These are phyloP conservation scores for Acleris cristana DNA, from an alignment of 2,888 invertebrate species.

Conservation along the genomic window DNA sequence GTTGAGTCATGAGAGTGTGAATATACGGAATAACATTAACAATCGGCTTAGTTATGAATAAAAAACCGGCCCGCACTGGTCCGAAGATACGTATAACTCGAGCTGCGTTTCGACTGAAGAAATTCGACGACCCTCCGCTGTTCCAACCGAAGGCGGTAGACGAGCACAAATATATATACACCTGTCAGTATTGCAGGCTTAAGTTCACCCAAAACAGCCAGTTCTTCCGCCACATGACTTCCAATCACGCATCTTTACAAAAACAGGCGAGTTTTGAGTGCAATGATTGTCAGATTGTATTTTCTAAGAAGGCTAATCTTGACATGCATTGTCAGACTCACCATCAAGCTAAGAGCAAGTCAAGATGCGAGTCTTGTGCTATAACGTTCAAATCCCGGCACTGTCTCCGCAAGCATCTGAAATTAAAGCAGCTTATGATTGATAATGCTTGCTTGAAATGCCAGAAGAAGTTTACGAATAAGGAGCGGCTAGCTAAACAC, in stretches of 20 bases:
- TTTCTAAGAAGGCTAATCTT: conserved; percentile 65
- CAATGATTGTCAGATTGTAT: conserved; percentile 72
- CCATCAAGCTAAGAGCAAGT: conserved; percentile 69
- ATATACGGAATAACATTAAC: conserved; percentile 19
- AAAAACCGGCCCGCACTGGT: conserved; percentile 67
- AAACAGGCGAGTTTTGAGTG: conserved; percentile 69
- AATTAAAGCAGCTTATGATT: conserved; percentile 66
- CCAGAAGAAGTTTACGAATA: conserved; percentile 70
- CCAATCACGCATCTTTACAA: conserved; percentile 72
- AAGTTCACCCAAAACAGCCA: conserved; percentile 77
- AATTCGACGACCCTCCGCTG: conserved; percentile 53
- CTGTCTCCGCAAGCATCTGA: conserved; percentile 71
- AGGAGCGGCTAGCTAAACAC: conserved; percentile 67
- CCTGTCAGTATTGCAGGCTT: conserved; percentile 71
- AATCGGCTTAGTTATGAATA: conserved; percentile 67
- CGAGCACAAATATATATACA: conserved; percentile 65
- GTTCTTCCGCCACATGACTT: conserved; percentile 76
- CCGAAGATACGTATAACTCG: conserved; percentile 73
- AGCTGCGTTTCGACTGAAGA: conserved; percentile 55
- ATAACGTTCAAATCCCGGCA: conserved; percentile 76
- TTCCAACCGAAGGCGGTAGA: conserved; percentile 46
- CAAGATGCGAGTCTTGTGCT: conserved; percentile 70
- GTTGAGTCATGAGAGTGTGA: conserved; percentile 23
- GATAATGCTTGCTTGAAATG: conserved; percentile 74
- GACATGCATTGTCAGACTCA: conserved; percentile 71